These are phyloP conservation scores for Stenolophus ochropezus DNA, from an alignment of 2,888 invertebrate genomes.

Conservation along the genomic window DNA sequence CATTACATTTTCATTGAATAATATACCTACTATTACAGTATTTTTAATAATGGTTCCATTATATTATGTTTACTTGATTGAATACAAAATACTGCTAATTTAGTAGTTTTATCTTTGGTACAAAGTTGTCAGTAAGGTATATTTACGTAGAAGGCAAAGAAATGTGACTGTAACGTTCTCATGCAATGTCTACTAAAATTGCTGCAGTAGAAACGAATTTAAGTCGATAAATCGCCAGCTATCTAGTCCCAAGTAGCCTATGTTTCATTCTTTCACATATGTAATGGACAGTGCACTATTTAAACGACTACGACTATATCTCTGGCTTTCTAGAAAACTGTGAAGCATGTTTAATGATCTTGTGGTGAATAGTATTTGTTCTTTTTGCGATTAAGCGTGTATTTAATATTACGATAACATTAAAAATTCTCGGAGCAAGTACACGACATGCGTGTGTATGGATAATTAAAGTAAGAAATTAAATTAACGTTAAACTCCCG, in stretches of 20 bases:
- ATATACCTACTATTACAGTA: too few relatives aligned
- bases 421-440: not conserved
- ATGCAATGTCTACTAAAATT: too few relatives aligned
- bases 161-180: too few relatives aligned
- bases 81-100: too few relatives aligned
- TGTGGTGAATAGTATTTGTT: not conserved
- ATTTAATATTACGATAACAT: not conserved
- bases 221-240: not conserved
- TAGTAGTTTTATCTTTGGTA: too few relatives aligned
- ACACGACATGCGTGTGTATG: not conserved
- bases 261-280: not conserved
- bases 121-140: too few relatives aligned
- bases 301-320: not conserved
- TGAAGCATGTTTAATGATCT: not conserved
- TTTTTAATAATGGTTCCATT: too few relatives aligned
- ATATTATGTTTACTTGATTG: too few relatives aligned
- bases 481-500: slow-evolving; percentile 3
- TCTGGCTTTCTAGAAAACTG: not conserved
- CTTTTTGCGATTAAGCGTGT: not conserved
- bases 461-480: not conserved
- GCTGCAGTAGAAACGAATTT: too few relatives aligned
- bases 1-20: too few relatives aligned
- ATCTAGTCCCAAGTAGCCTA: not conserved
- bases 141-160: too few relatives aligned
- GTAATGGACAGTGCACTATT: not conserved